These are phyloP conservation scores for Chlorodrepanis virens DNA, from an alignment of 2,113 vertebrate genomes.

Conservation along the genomic window DNA sequence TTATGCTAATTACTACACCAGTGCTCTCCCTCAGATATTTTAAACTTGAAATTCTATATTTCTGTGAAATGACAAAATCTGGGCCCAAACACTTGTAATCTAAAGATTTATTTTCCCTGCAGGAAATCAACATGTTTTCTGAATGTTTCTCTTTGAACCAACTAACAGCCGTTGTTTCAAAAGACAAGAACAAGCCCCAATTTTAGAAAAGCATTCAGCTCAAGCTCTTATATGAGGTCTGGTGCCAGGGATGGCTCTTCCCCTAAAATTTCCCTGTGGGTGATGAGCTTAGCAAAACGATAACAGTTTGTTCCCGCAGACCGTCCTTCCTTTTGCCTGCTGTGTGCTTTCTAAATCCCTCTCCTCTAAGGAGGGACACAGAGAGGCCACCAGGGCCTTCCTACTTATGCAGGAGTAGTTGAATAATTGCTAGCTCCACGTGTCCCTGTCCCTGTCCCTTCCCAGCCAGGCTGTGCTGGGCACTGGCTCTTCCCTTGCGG, in stretches of 20 bases:
- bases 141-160: neutral
- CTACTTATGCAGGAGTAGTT: neutral
- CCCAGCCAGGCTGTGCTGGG: neutral
- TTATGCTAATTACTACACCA: neutral
- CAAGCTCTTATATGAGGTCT: neutral
- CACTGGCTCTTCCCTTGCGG: neutral
- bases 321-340: neutral
- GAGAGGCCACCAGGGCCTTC: neutral
- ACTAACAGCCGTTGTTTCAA: neutral
- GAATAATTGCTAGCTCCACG: neutral
- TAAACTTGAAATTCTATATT: neutral
- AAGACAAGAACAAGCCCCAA: neutral
- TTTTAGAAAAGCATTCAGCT: neutral
- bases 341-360: neutral
- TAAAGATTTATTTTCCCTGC: neutral
- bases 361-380: neutral
- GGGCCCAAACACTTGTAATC: neutral
- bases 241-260: neutral
- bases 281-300: neutral
- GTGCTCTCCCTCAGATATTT: neutral
- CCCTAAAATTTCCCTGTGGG: neutral
- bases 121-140: neutral
- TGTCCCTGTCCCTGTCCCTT: neutral
- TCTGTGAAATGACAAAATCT: neutral
- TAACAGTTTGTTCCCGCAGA: neutral